A percentile compares a stretch with the other conserved stretches of the same genome.
phyloP scores from a whole-genome alignment of 2,113 vertebrate species.

The Dromas ardeola region DNA sequence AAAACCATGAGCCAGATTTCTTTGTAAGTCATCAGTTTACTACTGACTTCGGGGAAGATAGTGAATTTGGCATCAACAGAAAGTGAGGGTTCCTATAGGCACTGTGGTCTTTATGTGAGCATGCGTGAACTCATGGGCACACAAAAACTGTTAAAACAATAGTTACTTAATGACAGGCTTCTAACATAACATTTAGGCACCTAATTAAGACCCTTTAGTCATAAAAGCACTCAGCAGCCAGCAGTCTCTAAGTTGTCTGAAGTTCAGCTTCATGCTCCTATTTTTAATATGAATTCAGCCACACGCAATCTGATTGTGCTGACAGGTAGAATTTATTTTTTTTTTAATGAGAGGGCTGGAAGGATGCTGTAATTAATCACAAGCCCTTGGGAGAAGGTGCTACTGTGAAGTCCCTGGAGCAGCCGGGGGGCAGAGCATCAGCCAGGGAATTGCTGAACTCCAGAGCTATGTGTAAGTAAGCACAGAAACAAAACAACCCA shows the following conservation, averaged over 20 bases:
- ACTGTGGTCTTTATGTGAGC: not conserved
- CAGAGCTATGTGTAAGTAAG: not conserved
- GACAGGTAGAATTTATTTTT: not conserved
- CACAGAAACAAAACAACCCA: not conserved
- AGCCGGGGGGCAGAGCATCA: rapidly evolving
- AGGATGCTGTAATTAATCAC: not conserved
- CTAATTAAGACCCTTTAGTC: not conserved
- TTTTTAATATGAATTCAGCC: not conserved
- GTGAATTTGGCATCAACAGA: not conserved
- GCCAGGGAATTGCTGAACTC: not conserved
- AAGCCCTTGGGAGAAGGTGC: not conserved
- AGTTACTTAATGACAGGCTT: not conserved
- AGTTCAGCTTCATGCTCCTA: not conserved
- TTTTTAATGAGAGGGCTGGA: not conserved
- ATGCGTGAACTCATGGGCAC: rapidly evolving
- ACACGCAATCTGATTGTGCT: too few relatives aligned
- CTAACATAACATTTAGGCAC: not conserved
- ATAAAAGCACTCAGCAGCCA: not conserved
- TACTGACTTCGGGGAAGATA: rapidly evolving
- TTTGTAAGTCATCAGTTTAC: not conserved
- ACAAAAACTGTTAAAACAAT: not conserved
- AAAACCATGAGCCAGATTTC: not conserved
- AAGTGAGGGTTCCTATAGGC: not conserved
- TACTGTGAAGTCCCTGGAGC: not conserved
- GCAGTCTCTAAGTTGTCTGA: not conserved